Evolutionary conservation across 2,797 vertebrate species (phyloP).

Genomic region (Hapalemur alaotrensis): DNA sequence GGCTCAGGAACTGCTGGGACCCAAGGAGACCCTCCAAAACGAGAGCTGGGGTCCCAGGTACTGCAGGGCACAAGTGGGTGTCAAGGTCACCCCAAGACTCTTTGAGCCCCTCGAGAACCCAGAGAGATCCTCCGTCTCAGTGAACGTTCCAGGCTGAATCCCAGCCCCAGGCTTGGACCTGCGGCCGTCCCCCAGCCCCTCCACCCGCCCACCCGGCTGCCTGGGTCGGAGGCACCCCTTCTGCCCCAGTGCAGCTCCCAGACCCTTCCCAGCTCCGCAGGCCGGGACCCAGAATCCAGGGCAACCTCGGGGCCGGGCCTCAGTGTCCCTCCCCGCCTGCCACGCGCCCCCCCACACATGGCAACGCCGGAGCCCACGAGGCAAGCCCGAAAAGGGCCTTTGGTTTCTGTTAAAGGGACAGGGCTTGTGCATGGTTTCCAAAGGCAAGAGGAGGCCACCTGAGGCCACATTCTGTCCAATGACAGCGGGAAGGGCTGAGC

Average conservation of each 20-base stretch:
- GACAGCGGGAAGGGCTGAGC: not conserved
- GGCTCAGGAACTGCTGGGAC: not conserved
- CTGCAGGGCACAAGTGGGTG: not conserved
- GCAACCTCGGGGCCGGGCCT: too few species aligned
- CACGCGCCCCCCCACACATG: accelerated
- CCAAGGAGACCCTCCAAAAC: not conserved
- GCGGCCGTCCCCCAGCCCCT: not conserved
- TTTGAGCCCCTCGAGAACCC: not conserved
- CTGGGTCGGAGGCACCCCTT: not conserved
- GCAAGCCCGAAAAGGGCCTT: not conserved
- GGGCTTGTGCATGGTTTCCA: not conserved
- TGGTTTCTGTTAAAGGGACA: not conserved
- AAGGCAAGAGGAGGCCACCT: too few species aligned
- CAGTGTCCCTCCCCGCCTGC: not conserved
- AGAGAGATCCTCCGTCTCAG: not conserved
- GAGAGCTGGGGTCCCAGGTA: too few species aligned
- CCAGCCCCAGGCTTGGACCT: not conserved
- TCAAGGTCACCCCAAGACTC: not conserved
- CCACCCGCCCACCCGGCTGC: accelerated
- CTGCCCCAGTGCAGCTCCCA: accelerated
- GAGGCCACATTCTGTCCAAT: not conserved
- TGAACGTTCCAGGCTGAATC: not conserved
- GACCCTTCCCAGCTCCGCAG: not conserved
- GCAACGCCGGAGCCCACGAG: accelerated
- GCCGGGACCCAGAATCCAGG: too few species aligned